Evolutionary conservation across 2,113 vertebrate species (phyloP).

Genomic region (Barnardius zonarius): DNA sequence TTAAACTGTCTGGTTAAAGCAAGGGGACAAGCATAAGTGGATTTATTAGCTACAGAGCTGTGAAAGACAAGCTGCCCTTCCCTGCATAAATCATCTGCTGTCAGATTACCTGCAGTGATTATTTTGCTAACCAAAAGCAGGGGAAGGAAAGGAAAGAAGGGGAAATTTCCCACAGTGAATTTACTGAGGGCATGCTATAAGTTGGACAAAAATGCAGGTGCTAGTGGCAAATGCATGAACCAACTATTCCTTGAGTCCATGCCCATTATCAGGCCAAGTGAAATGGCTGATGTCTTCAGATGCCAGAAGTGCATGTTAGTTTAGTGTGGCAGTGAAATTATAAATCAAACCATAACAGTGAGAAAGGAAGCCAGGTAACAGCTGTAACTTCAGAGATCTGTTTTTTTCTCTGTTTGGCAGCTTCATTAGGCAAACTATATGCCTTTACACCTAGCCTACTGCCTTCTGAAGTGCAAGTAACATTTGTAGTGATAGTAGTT

Average conservation of each 20-base stretch:
- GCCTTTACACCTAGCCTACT: neutral
- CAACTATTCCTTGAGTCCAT: neutral
- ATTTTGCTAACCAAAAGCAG: neutral
- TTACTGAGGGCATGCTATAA: accelerated
- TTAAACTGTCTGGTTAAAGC: slow-evolving; percentile 12
- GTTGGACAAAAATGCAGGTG: neutral
- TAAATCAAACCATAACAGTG: neutral
- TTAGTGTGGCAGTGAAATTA: neutral
- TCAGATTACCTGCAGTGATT: neutral
- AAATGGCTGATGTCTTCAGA: neutral
- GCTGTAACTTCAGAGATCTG: neutral
- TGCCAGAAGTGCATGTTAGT: neutral
- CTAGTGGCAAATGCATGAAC: neutral
- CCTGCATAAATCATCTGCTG: neutral
- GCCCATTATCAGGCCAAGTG: neutral
- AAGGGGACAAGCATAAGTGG: neutral
- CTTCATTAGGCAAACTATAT: neutral
- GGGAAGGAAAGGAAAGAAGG: neutral
- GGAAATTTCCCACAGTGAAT: neutral
- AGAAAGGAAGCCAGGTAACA: neutral
- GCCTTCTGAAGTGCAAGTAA: neutral
- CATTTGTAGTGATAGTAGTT: neutral
- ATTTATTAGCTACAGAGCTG: neutral
- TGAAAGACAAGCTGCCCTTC: neutral
- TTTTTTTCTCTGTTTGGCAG: neutral